Percentiles rank a stretch among this genome's conserved stretches.
Conservation (phyloP, 2,888 invertebrate species). For the Drosophila testacea region DNA sequence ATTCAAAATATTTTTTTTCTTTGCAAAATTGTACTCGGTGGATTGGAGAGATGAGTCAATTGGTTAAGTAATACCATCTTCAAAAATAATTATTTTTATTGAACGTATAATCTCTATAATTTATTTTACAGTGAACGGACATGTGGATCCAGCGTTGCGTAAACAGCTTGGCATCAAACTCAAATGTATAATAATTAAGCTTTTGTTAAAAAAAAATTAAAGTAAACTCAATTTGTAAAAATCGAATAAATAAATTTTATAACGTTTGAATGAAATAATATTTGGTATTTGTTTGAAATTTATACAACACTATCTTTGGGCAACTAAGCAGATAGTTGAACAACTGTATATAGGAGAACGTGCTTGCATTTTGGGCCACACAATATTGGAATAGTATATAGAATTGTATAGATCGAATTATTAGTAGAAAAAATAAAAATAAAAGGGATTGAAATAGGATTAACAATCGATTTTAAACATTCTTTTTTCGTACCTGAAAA, state of each 20-base stretch:
- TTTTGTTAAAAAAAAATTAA: background rate
- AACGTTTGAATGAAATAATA: slow-evolving; percentile 14
- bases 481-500: too few species aligned
- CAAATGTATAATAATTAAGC: too few species aligned
- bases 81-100: background rate
- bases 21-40: slow-evolving; percentile 9
- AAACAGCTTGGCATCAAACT: background rate
- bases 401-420: too few species aligned
- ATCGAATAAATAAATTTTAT: slow-evolving; percentile 24
- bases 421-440: too few species aligned
- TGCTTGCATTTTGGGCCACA: too few species aligned
- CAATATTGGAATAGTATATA: too few species aligned
- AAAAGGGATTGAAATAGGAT: too few species aligned
- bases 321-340: too few species aligned
- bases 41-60: slow-evolving; percentile 19
- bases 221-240: background rate
- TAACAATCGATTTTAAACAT: too few species aligned
- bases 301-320: too few species aligned
- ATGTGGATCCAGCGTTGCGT: background rate
- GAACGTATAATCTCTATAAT: background rate
- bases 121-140: background rate
- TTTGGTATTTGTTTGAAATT: background rate
- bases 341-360: too few species aligned
- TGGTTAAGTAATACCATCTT: background rate
- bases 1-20: slow-evolving; percentile 7